Conservation (phyloP, 1,140 invertebrate species). For the Radopholus similis region DNA sequence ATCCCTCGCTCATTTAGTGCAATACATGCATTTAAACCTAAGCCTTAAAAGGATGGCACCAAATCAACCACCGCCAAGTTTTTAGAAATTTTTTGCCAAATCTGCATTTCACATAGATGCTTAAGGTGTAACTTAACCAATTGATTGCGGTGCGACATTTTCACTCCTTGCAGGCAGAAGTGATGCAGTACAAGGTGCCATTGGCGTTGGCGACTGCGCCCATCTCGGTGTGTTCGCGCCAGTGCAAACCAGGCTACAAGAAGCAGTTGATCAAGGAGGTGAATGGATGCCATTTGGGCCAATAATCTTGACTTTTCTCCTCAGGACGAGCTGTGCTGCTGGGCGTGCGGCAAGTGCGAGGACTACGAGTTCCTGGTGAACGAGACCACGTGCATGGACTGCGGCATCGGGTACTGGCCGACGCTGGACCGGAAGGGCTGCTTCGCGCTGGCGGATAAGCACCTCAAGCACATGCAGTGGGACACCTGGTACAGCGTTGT, state of each 20-base stretch:
- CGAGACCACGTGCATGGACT: constrained; percentile 68
- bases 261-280: constrained; percentile 59
- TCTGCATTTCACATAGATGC: no score
- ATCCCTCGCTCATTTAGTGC: no score
- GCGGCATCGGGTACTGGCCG: constrained; percentile 64
- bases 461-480: constrained; percentile 67
- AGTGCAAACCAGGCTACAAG: constrained; percentile 63
- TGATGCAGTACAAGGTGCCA: no score
- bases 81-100: no score
- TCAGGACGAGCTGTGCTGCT: constrained; percentile 58
- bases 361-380: constrained; percentile 67
- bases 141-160: no score
- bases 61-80: no score
- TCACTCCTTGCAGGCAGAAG: no score
- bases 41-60: no score
- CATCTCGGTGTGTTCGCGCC: constrained; percentile 68
- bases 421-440: constrained; percentile 59
- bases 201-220: no score
- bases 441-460: constrained; percentile 60
- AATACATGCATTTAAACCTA: no score
- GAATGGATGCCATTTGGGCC: neutral
- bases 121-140: no score
- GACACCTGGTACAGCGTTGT: constrained; percentile 65
- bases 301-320: neutral
- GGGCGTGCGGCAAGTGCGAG: constrained; percentile 67